Conservation (phyloP, 2,113 vertebrate species). For the Misgurnus mizolepis region DNA sequence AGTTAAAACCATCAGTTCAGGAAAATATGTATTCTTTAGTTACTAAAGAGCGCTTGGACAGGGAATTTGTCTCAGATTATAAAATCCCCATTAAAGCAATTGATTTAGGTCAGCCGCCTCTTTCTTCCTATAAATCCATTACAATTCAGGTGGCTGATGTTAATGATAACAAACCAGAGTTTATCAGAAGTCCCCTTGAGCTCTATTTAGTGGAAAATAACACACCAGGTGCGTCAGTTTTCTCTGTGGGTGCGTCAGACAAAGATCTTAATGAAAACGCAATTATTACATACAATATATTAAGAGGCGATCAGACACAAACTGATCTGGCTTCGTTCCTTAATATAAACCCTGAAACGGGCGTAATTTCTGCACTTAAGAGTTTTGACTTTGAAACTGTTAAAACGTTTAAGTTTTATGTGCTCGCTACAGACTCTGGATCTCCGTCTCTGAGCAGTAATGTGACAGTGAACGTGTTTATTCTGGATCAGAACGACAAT, state of each 20-base stretch:
- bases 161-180: conserved; percentile 60
- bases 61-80: conserved; percentile 63
- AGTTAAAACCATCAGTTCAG: conserved; percentile 66
- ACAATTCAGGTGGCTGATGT: conserved; percentile 55
- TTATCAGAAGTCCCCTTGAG: conserved; percentile 44
- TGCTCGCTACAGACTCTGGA: conserved; percentile 58
- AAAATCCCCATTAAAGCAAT: conserved; percentile 60
- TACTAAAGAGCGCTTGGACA: conserved; percentile 55
- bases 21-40: conserved; percentile 70
- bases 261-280: conserved; percentile 55
- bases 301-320: conserved; percentile 9
- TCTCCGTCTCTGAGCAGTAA: conserved; percentile 55
- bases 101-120: conserved; percentile 54
- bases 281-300: conserved; percentile 37
- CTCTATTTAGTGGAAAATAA: conserved; percentile 68
- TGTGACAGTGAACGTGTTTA: conserved; percentile 57
- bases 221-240: conserved; percentile 48
- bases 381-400: conserved; percentile 55
- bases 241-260: conserved; percentile 52
- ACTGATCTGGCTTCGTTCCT: conserved; percentile 32
- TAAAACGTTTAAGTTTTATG: conserved; percentile 50
- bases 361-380: conserved; percentile 43
- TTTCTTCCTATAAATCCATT: conserved; percentile 47
- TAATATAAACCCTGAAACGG: conserved; percentile 52
- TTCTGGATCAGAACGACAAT: conserved; percentile 65